Conservation (phyloP, 2,888 invertebrate species). For the Lasioglossum zephyrum region DNA sequence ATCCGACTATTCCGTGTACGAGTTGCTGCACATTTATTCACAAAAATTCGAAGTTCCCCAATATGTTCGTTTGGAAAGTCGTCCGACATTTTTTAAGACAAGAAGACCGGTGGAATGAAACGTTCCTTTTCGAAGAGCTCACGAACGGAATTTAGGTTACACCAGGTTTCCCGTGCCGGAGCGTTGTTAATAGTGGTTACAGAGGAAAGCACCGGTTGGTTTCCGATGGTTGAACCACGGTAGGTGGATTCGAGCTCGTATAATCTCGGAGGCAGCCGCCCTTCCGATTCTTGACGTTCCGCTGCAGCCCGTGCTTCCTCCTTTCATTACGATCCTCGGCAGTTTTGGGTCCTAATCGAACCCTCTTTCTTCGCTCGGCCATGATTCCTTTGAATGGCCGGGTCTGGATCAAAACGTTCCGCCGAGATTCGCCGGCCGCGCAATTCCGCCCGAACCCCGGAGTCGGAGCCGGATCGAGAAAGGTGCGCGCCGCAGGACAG, state of each 20-base stretch:
- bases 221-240: constrained; percentile 35
- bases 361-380: constrained; percentile 37
- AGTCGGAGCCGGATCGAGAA: constrained; percentile 14
- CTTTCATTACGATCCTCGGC: constrained; percentile 60
- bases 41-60: too few species aligned
- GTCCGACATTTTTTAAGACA: not conserved
- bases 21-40: too few species aligned
- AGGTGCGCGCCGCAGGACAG: constrained; percentile 42
- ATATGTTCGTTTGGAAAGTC: not conserved
- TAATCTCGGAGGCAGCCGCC: constrained; percentile 65
- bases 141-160: constrained; percentile 41
- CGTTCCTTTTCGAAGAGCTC: constrained; percentile 11
- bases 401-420: constrained; percentile 51
- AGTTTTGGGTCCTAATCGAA: constrained; percentile 51
- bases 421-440: constrained; percentile 21
- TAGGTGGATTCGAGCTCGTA: constrained; percentile 50
- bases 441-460: not conserved
- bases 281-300: constrained; percentile 61
- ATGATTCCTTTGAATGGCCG: constrained; percentile 50
- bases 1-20: too few species aligned
- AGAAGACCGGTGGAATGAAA: not conserved
- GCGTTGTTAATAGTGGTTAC: constrained; percentile 36
- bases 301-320: constrained; percentile 43
- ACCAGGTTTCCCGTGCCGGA: constrained; percentile 14
- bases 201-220: constrained; percentile 47